Base-by-base conservation (phyloP, 2,888 invertebrate genomes). In the Operophtera brumata region DNA sequence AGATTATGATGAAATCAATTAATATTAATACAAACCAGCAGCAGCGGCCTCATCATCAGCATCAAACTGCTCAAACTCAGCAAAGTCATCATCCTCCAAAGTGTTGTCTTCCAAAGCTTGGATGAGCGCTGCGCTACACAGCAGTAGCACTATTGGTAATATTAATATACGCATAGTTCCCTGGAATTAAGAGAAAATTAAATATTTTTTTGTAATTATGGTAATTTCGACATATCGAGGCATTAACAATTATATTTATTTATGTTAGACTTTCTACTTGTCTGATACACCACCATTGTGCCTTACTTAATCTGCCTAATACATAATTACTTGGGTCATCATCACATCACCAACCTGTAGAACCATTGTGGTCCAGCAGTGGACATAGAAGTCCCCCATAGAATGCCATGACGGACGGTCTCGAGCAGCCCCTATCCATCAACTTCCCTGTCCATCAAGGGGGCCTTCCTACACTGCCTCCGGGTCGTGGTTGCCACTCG, bases 61-160 rank as follows among this genome's bases (percentile, higher is more conserved):
- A 72, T 95, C 95, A 79, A 96, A 94, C 77, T 97, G 95, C 82
- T 96, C 96, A 84, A 97, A 98, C 84, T 98, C 98, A 0, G 97
- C 97, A 90, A 98, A 98, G 72, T 98, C 98, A 91, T 97, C 96
- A 77, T 97, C 97, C 66, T 94, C 94, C 9, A 90, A 65, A 2
- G 77, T 79, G 4, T 75, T 72, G 57, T 89, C 90, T 61, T 90
- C 90, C 63, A 70, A 89, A 1, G 78, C 87, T 4, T 78, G 82
- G 28, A 84, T 85, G 11, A 78, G 55, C 8, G 73, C 64, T 3
- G 69, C 72, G 59, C 79, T 72, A 66, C 84, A 79, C 35, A 84
- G 61, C 45, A 88, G 64, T 63, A 90, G 63, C 47, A 71, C 74
- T 71, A 85, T 54, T 11, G 79, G 69, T 25, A 82, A 69, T 60